Percentiles rank a stretch among this genome's conserved stretches.
Conservation (phyloP, 1,140 invertebrate genomes). For the Macrostomum lignano region DNA sequence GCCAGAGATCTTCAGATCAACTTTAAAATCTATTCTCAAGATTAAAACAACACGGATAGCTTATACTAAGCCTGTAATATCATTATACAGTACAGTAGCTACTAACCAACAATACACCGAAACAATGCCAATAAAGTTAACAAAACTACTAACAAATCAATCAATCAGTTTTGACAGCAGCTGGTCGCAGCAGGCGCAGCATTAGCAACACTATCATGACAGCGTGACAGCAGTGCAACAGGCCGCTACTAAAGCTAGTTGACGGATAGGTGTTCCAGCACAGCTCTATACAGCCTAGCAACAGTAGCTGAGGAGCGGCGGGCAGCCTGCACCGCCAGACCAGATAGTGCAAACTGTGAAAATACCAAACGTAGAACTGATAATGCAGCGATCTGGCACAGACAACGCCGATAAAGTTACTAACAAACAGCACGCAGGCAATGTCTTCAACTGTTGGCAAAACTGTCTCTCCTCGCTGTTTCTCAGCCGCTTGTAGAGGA, state of each 20-base stretch:
- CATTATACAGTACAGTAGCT: too few species aligned
- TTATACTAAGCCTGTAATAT: too few species aligned
- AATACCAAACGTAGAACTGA: slow-evolving; percentile 99
- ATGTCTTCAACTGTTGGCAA: slow-evolving; percentile 28
- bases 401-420: slow-evolving; percentile 61
- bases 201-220: too few species aligned
- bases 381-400: slow-evolving; percentile 86
- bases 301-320: slow-evolving; percentile 33
- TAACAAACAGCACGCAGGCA: slow-evolving; percentile 52
- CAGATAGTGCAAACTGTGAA: slow-evolving; percentile 51
- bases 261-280: slow-evolving; percentile 94
- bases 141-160: too few species aligned
- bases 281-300: slow-evolving; percentile 63
- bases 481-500: slow-evolving; percentile 1
- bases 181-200: too few species aligned
- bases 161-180: too few species aligned
- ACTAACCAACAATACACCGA: too few species aligned
- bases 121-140: too few species aligned
- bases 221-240: slow-evolving; percentile 51
- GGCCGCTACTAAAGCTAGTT: slow-evolving; percentile 46
- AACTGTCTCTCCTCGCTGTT: not conserved
- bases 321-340: slow-evolving; percentile 11
- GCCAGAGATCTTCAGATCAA: too few species aligned
- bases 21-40: too few species aligned
- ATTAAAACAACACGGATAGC: too few species aligned